These are phyloP conservation scores for Sebastes matsubarae DNA, from an alignment of 2,797 vertebrate species.

Conservation along the genomic window DNA sequence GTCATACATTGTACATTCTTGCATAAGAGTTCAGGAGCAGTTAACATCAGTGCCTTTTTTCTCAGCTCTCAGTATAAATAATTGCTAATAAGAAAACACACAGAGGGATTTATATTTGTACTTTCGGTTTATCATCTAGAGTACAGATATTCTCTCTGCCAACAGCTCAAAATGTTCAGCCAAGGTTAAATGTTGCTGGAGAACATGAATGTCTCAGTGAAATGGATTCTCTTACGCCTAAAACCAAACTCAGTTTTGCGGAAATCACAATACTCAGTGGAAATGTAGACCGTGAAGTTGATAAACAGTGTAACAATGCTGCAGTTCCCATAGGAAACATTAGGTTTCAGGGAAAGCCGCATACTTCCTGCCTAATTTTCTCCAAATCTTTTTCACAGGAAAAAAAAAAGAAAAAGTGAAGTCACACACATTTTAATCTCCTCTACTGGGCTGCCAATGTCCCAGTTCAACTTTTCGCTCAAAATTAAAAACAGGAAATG, in stretches of 20 bases:
- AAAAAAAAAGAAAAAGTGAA: conserved; percentile 42
- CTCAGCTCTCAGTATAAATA: background rate
- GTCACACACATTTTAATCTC: conserved; percentile 71
- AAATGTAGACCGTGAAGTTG: conserved; percentile 41
- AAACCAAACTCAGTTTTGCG: conserved; percentile 27
- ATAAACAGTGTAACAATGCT: conserved; percentile 61
- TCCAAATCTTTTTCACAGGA: conserved; percentile 55
- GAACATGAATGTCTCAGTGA: background rate
- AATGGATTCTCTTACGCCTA: background rate
- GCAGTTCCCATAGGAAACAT: conserved; percentile 58
- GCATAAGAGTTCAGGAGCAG: background rate
- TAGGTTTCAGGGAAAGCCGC: conserved; percentile 63
- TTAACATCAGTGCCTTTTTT: background rate
- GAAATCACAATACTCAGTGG: conserved; percentile 21
- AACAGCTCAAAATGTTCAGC: background rate
- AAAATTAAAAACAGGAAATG: conserved; percentile 75
- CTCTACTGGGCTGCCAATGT: conserved; percentile 61
- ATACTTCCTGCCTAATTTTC: conserved; percentile 67
- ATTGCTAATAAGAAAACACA: conserved; percentile 3
- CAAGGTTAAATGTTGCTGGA: conserved; percentile 10
- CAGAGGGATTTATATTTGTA: background rate
- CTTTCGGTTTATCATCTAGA: background rate
- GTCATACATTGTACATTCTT: background rate
- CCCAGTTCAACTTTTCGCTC: conserved; percentile 62
- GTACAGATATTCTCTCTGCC: background rate